phyloP scores from a whole-genome alignment of 2,113 vertebrate genomes.

The Rhinogobius similis region DNA sequence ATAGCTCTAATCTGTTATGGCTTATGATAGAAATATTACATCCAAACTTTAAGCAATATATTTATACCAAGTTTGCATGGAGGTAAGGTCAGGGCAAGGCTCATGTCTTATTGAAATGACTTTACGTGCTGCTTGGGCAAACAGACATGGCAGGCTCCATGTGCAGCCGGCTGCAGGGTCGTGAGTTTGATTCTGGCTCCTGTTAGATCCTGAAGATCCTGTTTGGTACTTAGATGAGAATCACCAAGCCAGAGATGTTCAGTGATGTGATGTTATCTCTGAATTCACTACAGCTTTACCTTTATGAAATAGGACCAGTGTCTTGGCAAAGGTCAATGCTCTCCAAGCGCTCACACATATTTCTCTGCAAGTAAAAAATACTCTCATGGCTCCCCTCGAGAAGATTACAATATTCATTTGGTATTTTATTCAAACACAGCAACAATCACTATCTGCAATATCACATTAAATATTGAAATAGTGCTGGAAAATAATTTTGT shows the following conservation, averaged over 20 bases:
- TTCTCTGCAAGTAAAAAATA: background rate
- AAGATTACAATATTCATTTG: background rate
- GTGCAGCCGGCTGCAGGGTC: no score
- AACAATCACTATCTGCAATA: constrained; percentile 4
- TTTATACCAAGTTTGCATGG: background rate
- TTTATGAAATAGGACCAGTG: background rate
- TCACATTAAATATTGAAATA: constrained; percentile 8
- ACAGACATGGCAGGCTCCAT: no score
- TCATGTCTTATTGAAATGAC: constrained; percentile 1
- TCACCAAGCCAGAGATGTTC: no score
- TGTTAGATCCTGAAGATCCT: background rate
- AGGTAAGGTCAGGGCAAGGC: constrained; percentile 16
- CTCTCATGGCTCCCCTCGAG: background rate
- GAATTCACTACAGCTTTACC: background rate
- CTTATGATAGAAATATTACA: constrained; percentile 5
- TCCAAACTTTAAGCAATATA: background rate
- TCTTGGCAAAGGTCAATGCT: background rate
- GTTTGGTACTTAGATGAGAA: background rate
- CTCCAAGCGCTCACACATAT: background rate
- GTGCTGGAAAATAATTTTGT: constrained; percentile 8
- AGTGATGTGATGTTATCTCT: no score
- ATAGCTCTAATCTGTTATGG: constrained; percentile 13
- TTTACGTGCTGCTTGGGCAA: no score
- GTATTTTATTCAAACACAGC: constrained; percentile 1
- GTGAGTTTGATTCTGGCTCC: no score